Base-by-base conservation (phyloP, 2,797 vertebrate genomes). In the Cottoperca gobio region DNA sequence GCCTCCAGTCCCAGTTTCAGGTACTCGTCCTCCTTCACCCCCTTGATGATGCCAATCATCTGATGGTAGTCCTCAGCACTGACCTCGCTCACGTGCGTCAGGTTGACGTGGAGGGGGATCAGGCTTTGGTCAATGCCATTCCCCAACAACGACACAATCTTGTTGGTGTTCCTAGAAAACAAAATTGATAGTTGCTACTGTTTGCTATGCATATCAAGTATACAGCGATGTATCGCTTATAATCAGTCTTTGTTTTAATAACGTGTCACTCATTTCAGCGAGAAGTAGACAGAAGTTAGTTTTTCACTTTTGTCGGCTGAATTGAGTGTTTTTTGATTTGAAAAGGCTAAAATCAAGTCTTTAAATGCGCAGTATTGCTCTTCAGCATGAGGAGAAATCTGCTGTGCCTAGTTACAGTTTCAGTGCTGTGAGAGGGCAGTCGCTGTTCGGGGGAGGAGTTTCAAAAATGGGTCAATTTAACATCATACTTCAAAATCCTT, bases 31-130 rank as follows among this genome's bases (percentile, higher is more conserved):
- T 97, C 96, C 79, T 95, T 95, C 73, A 96, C 95, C 43, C 90
- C 86, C 57, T 78, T 88, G 89, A 99, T 94, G 82, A 96, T 90
- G 14, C 92, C 91, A 40, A 95, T 97, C 88, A 98, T 95, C 89
- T 95, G 88, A 57, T 92, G 91, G 90, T 99, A 99, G 93, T 98
- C 97, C 59, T 96, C 92, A 2, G 84, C 67, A 24, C 94, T 96
- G 63, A 97, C 91, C 53, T 91, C 89, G 62, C 92, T 95, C 11
- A 95, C 93, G 54, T 92, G 91, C 49, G 95, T 97, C 62, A 99
- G 93, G 90, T 99, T 98, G 70, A 98, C 95, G 91, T 97, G 96
- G 79, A 91, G 94, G 7, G 97, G 97, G 70, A 99, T 97, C 42
- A 97, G 92, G 81, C 88, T 92, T 16, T 81, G 84, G 58, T 95